Base-by-base conservation (phyloP, 2,797 vertebrate genomes). In the Schizothorax lantsangensis region DNA sequence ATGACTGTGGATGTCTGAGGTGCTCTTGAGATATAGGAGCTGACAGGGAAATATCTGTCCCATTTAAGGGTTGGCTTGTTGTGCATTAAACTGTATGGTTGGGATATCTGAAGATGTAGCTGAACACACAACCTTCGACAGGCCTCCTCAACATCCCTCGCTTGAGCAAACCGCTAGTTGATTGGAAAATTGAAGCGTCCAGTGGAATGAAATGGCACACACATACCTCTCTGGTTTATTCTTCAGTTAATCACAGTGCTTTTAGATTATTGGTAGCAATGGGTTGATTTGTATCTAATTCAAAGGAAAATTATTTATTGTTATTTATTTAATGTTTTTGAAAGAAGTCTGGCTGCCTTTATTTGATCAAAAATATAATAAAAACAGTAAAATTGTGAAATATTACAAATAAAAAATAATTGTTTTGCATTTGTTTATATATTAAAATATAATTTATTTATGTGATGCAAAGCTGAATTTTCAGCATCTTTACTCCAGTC, bases 61-160 rank as follows among this genome's bases (percentile, higher is more conserved):
- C 45, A 86, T 88, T 86, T 81, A 84, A 86, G 47, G 88, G 26
- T 81, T 84, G 77, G n/a, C 79, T 89, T 87, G 85, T 57, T 86
- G 84, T 88, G 88, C 69, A 47, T 83, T 62, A 72, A 71, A 84
- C 75, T 81, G 75, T 84, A 73, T 49, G 68, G 81, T 69, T 43
- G 66, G 75, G 75, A 80, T 84, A 79, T 86, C 71, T 72, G 26
- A 23, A 78, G 83, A 71, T 68, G 69, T 81, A 81, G n/a, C 62
- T 15, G 54, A 79, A 79, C 38, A 47, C 62, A 87, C 40, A 38
- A 68, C 43, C 43, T 77, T 86, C 43, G 47, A 77, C 40, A 62
- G n/a, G 59, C 38, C 66, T 38, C 40, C 49, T 71, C 33, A 33
- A 59, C 49, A 77, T 71, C 38, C 59, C 59, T 77, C 19, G 84